Evolutionary conservation across 1,140 invertebrate species (phyloP).

Genomic region (Tachypleus tridentatus): DNA sequence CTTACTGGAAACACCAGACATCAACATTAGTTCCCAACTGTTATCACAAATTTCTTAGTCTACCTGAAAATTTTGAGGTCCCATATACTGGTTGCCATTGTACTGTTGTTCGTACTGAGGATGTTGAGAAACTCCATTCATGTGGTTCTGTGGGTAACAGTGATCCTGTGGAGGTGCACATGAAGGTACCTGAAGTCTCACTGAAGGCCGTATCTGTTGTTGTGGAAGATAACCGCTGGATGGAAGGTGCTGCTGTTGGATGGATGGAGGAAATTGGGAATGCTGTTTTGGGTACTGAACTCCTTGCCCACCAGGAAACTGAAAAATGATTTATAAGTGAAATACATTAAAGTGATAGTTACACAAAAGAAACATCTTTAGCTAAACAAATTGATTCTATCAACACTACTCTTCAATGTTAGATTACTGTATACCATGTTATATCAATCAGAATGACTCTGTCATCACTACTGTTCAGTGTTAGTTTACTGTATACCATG

Average conservation of each 20-base stretch:
- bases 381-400: too few relatives aligned
- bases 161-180: constrained; percentile 32
- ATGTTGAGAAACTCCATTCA: constrained; percentile 30
- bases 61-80: constrained; percentile 23
- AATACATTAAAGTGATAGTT: too few relatives aligned
- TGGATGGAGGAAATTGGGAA: constrained; percentile 4
- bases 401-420: too few relatives aligned
- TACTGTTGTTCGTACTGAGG: constrained; percentile 26
- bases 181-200: constrained; percentile 48
- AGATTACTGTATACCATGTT: too few relatives aligned
- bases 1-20: too few relatives aligned
- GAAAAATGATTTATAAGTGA: too few relatives aligned
- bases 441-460: too few relatives aligned
- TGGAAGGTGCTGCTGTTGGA: constrained; percentile 10
- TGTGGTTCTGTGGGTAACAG: constrained; percentile 38
- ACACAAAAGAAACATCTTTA: too few relatives aligned
- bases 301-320: too few relatives aligned
- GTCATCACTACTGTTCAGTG: too few relatives aligned
- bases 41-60: not conserved
- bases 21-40: too few relatives aligned
- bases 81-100: constrained; percentile 18
- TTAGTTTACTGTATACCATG: too few relatives aligned
- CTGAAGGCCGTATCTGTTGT: constrained; percentile 15
- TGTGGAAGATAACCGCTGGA: constrained; percentile 10
- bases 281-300: not conserved